Evolutionary conservation across 2,888 invertebrate species (phyloP), one percentile per base, ranked within the genome.

Genomic region (Epicampocera succincta): DNA sequence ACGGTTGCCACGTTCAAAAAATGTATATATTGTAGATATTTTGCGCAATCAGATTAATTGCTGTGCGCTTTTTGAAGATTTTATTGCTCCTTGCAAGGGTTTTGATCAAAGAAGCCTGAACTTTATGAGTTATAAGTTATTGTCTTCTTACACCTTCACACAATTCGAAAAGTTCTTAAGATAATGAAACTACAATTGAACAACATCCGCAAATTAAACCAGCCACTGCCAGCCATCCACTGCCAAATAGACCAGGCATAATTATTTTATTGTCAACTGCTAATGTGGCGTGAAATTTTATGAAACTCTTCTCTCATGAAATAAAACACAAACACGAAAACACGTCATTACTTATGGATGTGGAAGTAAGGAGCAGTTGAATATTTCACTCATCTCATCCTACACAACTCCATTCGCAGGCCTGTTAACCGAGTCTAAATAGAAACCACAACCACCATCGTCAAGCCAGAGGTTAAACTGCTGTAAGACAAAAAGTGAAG

Each of bases 211-310:
- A 48, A 61, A 2, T 29, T 17, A 13, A 48, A 44, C 15, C 2
- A 40, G 29, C 4, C 44, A 52, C 15, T 17, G 3, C 9, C 44
- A 19, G 40, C 52, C 54, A 19, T 52, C 56, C 65, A 8, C 11
- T 58, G 78, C 74, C 69, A 61, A 80, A 6, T 74, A 44, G 19
- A 65, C 40, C 48, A 48, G 56, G 19, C 84, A 83, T 86, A 87
- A 87, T 87, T 87, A 87, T 86, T 87, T 87, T 85, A 86, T 86
- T 87, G 87, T 87, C 84, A 83, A 78, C 85, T 85, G 86, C 85
- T 86, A 87, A 87, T 87, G 87, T 84, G 85, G 85, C 86, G 84
- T 87, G 84, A 87, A 87, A 87, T 87, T 76, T 86, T 86, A 86
- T 85, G 85, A 78, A 73, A 54, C 82, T 68, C 38, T 69, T 48